These are phyloP conservation scores for Macrotrachela quadricornifera DNA, from an alignment of 1,140 invertebrate genomes.

Conservation along the genomic window DNA sequence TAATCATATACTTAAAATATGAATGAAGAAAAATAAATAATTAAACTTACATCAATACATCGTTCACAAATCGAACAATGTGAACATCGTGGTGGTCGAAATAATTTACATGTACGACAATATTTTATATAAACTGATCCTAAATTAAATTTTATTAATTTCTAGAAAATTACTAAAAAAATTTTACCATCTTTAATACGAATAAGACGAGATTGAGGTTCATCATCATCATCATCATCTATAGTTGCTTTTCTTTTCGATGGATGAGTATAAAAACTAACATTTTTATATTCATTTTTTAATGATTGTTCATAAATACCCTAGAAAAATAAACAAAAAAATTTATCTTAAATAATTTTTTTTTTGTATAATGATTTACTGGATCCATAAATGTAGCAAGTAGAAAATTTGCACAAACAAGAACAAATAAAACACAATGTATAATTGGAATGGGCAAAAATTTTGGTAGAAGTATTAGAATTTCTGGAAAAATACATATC, in stretches of 20 bases:
- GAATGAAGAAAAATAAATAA: neutral
- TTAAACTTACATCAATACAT: slow-evolving; percentile 51
- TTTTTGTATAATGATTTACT: neutral
- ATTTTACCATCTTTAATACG: too few relatives aligned
- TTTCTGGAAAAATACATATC: too few relatives aligned
- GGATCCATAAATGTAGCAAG: slow-evolving; percentile 6
- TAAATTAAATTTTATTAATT: too few relatives aligned
- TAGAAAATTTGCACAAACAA: neutral
- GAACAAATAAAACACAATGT: neutral
- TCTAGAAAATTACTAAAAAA: too few relatives aligned
- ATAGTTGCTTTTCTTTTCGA: too few relatives aligned
- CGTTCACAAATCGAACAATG: slow-evolving; percentile 98
- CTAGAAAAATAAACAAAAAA: neutral
- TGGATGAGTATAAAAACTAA: too few relatives aligned
- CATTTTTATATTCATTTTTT: too few relatives aligned
- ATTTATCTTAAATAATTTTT: neutral
- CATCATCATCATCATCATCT: too few relatives aligned
- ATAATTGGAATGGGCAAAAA: too few relatives aligned
- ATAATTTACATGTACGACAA: slow-evolving; percentile 76
- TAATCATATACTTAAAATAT: neutral
- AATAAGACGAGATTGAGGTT: too few relatives aligned
- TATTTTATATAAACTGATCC: neutral
- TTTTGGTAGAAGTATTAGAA: too few relatives aligned
- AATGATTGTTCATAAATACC: neutral
- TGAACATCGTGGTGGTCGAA: slow-evolving; percentile 85